phyloP scores from a whole-genome alignment of 2,888 invertebrate genomes.

The Ochlodes sylvanus region DNA sequence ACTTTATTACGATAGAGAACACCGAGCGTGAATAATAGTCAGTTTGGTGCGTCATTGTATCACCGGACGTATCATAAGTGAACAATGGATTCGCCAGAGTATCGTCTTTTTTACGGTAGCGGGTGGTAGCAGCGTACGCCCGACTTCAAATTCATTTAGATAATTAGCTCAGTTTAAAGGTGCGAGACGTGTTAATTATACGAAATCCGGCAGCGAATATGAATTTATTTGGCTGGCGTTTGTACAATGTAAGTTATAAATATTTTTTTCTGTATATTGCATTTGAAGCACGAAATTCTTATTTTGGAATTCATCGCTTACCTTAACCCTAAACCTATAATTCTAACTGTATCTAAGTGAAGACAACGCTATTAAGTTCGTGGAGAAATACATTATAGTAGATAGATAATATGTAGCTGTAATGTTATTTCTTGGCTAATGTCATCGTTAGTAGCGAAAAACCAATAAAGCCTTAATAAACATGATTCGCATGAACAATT shows the following conservation, averaged over 20 bases:
- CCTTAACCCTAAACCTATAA: too few relatives aligned
- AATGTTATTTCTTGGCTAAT: too few relatives aligned
- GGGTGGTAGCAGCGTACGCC: slow-evolving; percentile 44
- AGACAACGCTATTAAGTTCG: too few relatives aligned
- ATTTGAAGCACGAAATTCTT: background rate
- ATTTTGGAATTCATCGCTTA: too few relatives aligned
- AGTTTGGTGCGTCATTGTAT: slow-evolving; percentile 46
- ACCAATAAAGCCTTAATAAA: too few relatives aligned
- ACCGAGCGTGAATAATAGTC: slow-evolving; percentile 35
- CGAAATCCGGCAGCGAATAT: slow-evolving; percentile 61
- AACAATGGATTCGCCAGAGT: slow-evolving; percentile 53
- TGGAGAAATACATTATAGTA: too few relatives aligned
- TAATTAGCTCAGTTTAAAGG: slow-evolving; percentile 68
- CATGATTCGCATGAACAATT: background rate
- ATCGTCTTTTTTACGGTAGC: slow-evolving; percentile 61
- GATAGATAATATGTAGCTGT: too few relatives aligned
- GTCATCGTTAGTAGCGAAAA: too few relatives aligned
- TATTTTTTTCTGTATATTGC: background rate
- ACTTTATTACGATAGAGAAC: slow-evolving; percentile 26
- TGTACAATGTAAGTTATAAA: slow-evolving; percentile 48
- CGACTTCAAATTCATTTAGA: slow-evolving; percentile 71
- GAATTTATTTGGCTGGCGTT: slow-evolving; percentile 60
- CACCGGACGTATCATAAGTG: slow-evolving; percentile 61
- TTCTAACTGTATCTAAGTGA: too few relatives aligned
- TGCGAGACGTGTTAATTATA: slow-evolving; percentile 66